Evolutionary conservation across 2,797 vertebrate species (phyloP).

Genomic region (Rallus crepitans): DNA sequence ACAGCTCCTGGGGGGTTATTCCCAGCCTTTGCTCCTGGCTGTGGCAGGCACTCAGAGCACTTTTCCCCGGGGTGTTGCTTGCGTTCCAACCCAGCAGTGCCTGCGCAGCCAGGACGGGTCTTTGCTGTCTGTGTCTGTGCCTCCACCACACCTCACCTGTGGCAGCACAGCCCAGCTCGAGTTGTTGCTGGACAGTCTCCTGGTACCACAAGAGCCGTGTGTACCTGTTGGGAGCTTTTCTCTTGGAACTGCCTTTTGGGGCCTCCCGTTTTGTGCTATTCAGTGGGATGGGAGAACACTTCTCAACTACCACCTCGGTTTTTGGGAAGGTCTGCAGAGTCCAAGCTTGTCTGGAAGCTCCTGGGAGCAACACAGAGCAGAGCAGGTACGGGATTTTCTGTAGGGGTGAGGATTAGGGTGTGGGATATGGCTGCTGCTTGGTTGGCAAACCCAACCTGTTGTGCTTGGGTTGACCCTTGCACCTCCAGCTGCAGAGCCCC

Average conservation of each 20-base stretch:
- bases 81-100: not conserved
- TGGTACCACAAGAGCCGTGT: fast-evolving
- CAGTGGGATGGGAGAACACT: fast-evolving
- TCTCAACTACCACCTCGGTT: fast-evolving
- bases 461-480: not conserved
- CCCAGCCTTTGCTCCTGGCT: not conserved
- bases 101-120: not conserved
- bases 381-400: not conserved
- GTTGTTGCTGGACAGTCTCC: not conserved
- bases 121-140: not conserved
- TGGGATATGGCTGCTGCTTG: not conserved
- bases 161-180: not conserved
- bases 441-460: not conserved
- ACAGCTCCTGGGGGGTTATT: not conserved
- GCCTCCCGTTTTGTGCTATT: not conserved
- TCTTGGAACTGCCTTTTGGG: not conserved
- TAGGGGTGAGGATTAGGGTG: not conserved
- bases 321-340: not conserved
- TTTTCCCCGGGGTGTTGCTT: not conserved
- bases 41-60: fast-evolving
- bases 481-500: not conserved
- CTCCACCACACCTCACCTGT: not conserved
- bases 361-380: not conserved
- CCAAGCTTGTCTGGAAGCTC: not conserved
- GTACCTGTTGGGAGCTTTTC: not conserved